Conservation (phyloP, 2,113 vertebrate genomes). For the Corynorhinus townsendii region DNA sequence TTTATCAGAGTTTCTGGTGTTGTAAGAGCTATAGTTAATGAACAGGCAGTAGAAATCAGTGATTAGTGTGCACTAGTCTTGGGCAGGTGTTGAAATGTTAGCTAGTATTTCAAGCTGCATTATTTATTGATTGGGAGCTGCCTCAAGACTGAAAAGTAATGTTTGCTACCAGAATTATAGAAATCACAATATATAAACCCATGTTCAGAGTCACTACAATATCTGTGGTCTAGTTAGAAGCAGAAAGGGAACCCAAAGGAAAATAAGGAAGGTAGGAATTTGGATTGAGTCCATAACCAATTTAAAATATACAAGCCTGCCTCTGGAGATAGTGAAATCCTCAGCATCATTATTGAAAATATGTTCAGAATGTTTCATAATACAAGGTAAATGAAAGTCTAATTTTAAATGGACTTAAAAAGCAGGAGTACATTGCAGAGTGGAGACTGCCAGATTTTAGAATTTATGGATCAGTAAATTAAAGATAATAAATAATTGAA, state of each 20-base stretch:
- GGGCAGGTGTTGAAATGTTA: slow-evolving; percentile 56
- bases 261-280: slow-evolving; percentile 55
- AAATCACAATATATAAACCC: slow-evolving; percentile 50
- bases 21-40: slow-evolving; percentile 65
- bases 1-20: slow-evolving; percentile 59
- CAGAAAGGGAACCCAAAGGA: slow-evolving; percentile 63
- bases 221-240: slow-evolving; percentile 53
- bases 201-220: slow-evolving; percentile 46
- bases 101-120: slow-evolving; percentile 47
- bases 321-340: slow-evolving; percentile 70
- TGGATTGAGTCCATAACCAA: slow-evolving; percentile 74
- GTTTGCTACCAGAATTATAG: slow-evolving; percentile 48
- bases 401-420: slow-evolving; percentile 42
- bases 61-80: slow-evolving; percentile 29
- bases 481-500: not conserved
- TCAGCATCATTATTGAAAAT: slow-evolving; percentile 66
- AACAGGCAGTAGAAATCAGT: slow-evolving; percentile 4
- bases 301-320: slow-evolving; percentile 72
- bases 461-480: slow-evolving; percentile 33
- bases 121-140: slow-evolving; percentile 36
- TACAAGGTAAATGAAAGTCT: slow-evolving; percentile 25
- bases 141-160: slow-evolving; percentile 51
- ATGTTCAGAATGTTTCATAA: slow-evolving; percentile 29
- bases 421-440: not conserved
- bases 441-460: not conserved